A percentile compares a stretch with the other conserved stretches of the same genome.
These are phyloP conservation scores for Phlogophora meticulosa DNA, from an alignment of 2,888 invertebrate genomes.

Conservation along the genomic window DNA sequence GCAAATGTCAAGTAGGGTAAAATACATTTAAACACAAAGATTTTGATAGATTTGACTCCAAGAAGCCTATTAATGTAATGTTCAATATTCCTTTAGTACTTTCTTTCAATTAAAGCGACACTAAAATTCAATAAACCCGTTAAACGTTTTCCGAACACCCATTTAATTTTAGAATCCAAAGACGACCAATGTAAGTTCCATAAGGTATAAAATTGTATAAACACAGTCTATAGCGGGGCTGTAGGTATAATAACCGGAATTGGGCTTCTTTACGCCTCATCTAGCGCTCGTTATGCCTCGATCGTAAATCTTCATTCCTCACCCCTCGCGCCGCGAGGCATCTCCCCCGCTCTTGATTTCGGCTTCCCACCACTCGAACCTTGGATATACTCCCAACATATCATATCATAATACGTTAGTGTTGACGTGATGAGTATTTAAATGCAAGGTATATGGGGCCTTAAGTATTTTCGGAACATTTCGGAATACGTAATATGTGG, in stretches of 20 bases:
- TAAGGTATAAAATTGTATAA: conserved; percentile 74
- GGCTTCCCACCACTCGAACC: conserved; percentile 81
- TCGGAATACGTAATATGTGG: conserved; percentile 50
- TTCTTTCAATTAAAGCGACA: conserved; percentile 22
- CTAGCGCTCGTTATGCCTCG: conserved; percentile 90
- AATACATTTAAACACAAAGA: too few relatives aligned
- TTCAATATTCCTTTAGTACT: background rate
- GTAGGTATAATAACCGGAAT: conserved; percentile 89
- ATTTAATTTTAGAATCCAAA: conserved; percentile 51
- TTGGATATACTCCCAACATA: conserved; percentile 77
- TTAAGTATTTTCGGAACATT: conserved; percentile 43
- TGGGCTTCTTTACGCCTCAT: conserved; percentile 91
- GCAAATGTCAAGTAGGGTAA: too few relatives aligned
- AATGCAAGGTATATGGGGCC: conserved; percentile 56
- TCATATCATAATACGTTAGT: conserved; percentile 80
- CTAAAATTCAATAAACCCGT: conserved; percentile 33
- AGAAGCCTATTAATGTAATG: background rate
- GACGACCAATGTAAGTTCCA: conserved; percentile 65
- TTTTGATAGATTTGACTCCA: too few relatives aligned
- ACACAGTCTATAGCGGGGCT: conserved; percentile 70
- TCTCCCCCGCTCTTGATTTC: conserved; percentile 76
- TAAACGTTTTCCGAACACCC: conserved; percentile 17
- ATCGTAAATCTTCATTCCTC: conserved; percentile 90
- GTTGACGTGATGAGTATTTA: conserved; percentile 73
- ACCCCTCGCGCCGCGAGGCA: conserved; percentile 60